phyloP scores from a whole-genome alignment of 2,113 vertebrate genomes.

The Gambusia affinis region DNA sequence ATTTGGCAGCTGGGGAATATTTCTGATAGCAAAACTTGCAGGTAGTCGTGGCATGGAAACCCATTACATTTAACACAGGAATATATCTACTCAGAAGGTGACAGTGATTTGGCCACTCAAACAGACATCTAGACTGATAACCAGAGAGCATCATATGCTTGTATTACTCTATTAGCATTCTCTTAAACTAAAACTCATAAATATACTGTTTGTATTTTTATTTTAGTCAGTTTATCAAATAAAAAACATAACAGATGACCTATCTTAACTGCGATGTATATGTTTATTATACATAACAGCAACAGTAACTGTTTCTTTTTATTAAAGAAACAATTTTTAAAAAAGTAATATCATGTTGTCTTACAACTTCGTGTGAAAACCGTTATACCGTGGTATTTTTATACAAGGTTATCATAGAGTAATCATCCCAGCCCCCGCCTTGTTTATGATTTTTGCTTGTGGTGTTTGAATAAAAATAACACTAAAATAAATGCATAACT shows the following conservation, averaged over 20 bases:
- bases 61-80: no score
- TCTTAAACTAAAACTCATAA: background rate
- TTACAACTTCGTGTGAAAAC: background rate
- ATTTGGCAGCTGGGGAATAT: no score
- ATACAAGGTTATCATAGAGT: background rate
- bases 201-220: background rate
- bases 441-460: no score
- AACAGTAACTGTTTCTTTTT: background rate
- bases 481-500: no score
- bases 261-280: background rate
- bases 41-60: no score
- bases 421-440: background rate
- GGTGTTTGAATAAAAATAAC: no score
- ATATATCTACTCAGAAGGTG: no score
- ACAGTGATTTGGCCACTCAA: no score
- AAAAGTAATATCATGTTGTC: background rate
- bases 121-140: background rate
- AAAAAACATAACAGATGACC: background rate
- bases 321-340: background rate
- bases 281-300: background rate
- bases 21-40: no score
- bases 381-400: background rate
- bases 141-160: background rate
- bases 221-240: background rate
- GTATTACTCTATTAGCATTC: background rate